Evolutionary conservation across 2,888 invertebrate species (phyloP).

Genomic region (Ptycholaimellus sp.): DNA sequence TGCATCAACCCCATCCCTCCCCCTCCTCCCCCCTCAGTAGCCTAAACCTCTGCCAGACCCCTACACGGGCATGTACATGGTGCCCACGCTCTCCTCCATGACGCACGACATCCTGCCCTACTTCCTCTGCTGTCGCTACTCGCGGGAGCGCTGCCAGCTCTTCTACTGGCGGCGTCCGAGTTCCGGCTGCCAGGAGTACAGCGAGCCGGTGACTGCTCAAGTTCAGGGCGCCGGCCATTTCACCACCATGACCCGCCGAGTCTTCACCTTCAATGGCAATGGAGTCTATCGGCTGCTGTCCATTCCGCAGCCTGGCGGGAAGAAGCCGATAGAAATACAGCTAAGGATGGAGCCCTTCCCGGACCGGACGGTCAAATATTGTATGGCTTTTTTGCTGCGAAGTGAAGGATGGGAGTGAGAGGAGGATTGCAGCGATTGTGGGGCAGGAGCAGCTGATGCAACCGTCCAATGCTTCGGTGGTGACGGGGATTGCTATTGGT

Average conservation of each 20-base stretch:
- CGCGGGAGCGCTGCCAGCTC: constrained; percentile 75
- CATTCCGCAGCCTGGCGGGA: constrained; percentile 11
- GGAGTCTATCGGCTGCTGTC: constrained; percentile 63
- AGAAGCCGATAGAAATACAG: too few species aligned
- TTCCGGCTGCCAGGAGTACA: constrained; percentile 82
- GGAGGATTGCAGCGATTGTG: too few species aligned
- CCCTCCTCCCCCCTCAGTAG: neutral
- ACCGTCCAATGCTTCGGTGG: constrained; percentile 20
- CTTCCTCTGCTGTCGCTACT: constrained; percentile 80
- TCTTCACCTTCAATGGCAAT: constrained; percentile 79
- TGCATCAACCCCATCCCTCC: neutral
- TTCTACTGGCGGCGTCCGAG: constrained; percentile 67
- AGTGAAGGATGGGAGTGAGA: too few species aligned
- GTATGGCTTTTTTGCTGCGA: too few species aligned
- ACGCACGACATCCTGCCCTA: constrained; percentile 78
- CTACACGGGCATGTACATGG: constrained; percentile 22
- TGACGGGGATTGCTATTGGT: constrained; percentile 21
- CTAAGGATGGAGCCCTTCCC: constrained; percentile 21
- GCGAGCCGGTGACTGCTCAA: constrained; percentile 63
- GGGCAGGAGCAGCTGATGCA: constrained; percentile 20
- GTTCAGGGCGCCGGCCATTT: constrained; percentile 84
- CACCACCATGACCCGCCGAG: constrained; percentile 63
- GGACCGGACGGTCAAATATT: constrained; percentile 20
- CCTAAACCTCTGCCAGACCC: neutral
- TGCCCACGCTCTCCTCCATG: constrained; percentile 81